These are phyloP conservation scores for Baryphthengus martii DNA, from an alignment of 2,113 vertebrate genomes.

Conservation along the genomic window DNA sequence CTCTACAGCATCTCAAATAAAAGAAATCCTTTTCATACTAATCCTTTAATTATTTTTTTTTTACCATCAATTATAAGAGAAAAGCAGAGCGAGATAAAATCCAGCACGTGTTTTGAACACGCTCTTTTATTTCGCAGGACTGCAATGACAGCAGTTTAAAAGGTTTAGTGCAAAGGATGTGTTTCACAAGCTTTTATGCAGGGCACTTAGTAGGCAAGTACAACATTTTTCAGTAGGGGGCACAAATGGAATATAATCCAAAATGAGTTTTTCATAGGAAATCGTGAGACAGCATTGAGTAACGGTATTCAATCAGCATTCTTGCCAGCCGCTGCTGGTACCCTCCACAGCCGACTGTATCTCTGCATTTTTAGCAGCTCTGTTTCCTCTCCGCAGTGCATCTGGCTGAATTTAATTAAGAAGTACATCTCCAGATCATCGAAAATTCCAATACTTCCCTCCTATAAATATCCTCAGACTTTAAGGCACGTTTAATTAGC, in stretches of 20 bases:
- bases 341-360: neutral
- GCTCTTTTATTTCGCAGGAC: neutral
- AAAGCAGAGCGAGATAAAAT: neutral
- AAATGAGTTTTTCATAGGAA: conserved; percentile 8
- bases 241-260: conserved; percentile 38
- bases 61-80: neutral
- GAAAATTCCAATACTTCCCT: conserved; percentile 36
- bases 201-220: neutral
- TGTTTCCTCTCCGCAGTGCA: neutral
- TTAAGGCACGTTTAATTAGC: conserved; percentile 66
- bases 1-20: neutral
- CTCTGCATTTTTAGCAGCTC: conserved; percentile 28
- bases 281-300: neutral
- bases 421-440: neutral
- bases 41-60: conserved; percentile 39
- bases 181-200: neutral
- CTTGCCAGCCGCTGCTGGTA: neutral
- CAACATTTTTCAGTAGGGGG: conserved; percentile 3
- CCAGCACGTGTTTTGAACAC: neutral
- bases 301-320: neutral
- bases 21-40: neutral
- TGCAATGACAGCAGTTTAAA: neutral
- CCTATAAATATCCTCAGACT: conserved; percentile 52
- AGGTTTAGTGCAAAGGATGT: neutral
- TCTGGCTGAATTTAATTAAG: conserved; percentile 65